Evolutionary conservation across 2,113 vertebrate species (phyloP), one percentile per base, ranked within the genome.

Genomic region (Ceuthmochares aereus): DNA sequence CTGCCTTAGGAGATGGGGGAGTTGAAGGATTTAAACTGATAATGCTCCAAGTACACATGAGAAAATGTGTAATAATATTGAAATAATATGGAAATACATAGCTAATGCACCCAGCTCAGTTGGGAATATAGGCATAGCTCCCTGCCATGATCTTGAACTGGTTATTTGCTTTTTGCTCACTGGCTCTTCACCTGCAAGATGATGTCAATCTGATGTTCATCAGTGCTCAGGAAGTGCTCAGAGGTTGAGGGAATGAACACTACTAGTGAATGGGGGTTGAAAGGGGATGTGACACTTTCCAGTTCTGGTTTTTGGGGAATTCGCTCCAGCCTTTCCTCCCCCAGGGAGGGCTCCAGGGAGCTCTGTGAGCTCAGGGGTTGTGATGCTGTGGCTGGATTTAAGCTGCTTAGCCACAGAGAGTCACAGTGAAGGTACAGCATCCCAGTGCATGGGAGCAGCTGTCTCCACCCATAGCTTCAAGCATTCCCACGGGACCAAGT

Each of bases 291-390:
- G 9, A 10, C 14, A 30, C 14, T 62, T 76, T 36, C 21, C 69
- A 60, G 17, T 49, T 64, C 63, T 55, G 63, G 16, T n/a, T 77
- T 58, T 69, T 3, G 2, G 27, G 32, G 25, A 32, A 9, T 54
- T 80, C 1, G 2, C 45, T 26, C 19, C 77, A 54, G 25, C 30
- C 25, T 83, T 37, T n/a, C 8, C 13, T 56, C 17, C 15, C 4
- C 42, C 0, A 0, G 54, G 54, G 8, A 63, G 56, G 18, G 6
- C 20, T 30, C 23, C 2, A 1, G 43, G 43, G 66, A 90, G 34
- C 59, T 81, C 42, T 47, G 34, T 3, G 34, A 68, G 52, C 45
- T 68, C 0, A 0, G 32, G 26, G 32, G 6, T 26, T 1, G 0
- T 4, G 51, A 6, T 3, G 5, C 25, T 3, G 2, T 2, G 3